Evolutionary conservation across 2,113 vertebrate genomes (phyloP), one percentile per base, ranked within the genome.

Genomic region (Mus pahari): DNA sequence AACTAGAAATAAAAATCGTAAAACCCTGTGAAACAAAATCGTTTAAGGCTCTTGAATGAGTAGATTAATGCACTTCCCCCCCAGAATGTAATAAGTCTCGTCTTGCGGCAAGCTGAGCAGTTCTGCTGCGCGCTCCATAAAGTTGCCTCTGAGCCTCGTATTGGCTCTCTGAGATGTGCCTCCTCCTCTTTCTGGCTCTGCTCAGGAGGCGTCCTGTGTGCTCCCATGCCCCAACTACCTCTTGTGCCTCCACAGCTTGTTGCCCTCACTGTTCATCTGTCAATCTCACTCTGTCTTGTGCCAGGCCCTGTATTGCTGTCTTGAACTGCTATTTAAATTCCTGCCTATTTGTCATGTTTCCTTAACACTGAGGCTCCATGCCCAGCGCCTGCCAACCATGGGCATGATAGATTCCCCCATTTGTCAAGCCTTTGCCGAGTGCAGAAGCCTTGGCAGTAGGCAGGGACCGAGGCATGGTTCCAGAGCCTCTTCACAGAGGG

Each of bases 371-470:
- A 3, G 55, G 96, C 94, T 94, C 68, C 78, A 89, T 96, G 97
- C 96, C 90, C 91, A 91, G 96, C 36, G 77, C 82, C 96, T 97
- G 96, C 89, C 96, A 97, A 10, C 75, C 33, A 1, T 22, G 42
- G 97, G 55, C 91, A 42, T 91, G 95, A 96, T 96, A 96, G 96
- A 95, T 96, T 96, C 78, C 82, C 79, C 82, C 96, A 96, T 95
- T 94, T 86, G 91, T 91, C 96, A 97, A 94, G 86, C 22, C 53
- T 94, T 92, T n/a, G n/a, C 66, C 26, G 58, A 86, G 68, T 13
- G 62, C 79, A 55, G 68, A 28, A 26, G 79, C 50, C 60, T 88
- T 26, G n/a, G 89, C 60, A 74, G 74, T 92, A 60, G 83, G 62
- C 84, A 91, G 73, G 60, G 58, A 68, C n/a, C 39, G 70, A 74